These are phyloP conservation scores for Danaus chrysippus DNA, from an alignment of 2,888 invertebrate species.

Conservation along the genomic window DNA sequence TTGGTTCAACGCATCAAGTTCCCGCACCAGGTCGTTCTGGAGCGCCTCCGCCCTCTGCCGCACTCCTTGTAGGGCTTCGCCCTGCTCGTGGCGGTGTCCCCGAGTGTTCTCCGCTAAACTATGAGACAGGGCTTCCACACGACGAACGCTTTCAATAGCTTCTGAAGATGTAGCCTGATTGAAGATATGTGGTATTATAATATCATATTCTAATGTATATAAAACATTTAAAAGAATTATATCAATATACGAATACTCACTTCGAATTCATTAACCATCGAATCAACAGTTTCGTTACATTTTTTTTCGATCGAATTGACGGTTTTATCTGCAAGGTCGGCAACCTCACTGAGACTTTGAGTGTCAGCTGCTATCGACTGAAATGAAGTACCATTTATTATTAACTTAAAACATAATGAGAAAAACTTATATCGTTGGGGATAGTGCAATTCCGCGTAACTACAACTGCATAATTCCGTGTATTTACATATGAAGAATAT, in stretches of 20 bases:
- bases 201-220: background rate
- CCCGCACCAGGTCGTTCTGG: conserved; percentile 26
- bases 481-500: too few species aligned
- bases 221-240: background rate
- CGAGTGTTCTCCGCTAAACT: background rate
- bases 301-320: conserved; percentile 30
- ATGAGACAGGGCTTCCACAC: background rate
- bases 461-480: too few species aligned
- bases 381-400: background rate
- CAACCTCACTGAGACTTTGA: conserved; percentile 24
- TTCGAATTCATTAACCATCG: conserved; percentile 39
- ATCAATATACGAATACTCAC: conserved; percentile 32
- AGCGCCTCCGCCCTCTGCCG: conserved; percentile 25
- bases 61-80: background rate
- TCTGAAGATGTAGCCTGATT: background rate
- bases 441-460: too few species aligned
- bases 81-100: background rate
- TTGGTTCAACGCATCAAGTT: conserved; percentile 35
- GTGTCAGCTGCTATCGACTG: background rate
- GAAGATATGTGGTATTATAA: background rate
- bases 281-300: conserved; percentile 35
- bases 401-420: too few species aligned
- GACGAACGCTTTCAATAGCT: background rate
- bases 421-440: too few species aligned
- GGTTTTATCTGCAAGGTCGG: conserved; percentile 26